phyloP scores from a whole-genome alignment of 2,113 vertebrate genomes.

The Herpetotheres cachinnans region DNA sequence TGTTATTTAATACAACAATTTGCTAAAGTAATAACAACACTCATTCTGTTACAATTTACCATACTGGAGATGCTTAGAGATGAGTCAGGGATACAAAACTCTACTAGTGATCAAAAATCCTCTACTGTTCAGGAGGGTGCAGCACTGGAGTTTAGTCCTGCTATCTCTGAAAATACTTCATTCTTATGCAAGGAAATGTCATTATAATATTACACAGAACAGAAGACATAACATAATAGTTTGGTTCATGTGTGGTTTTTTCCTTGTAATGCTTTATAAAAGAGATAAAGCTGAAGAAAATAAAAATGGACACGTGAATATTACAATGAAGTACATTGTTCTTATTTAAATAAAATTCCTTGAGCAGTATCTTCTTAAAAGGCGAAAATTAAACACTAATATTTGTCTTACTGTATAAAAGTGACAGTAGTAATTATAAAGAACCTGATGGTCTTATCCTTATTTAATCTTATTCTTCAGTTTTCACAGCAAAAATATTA shows the following conservation, averaged over 20 bases:
- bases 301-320: background rate
- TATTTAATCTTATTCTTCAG: background rate
- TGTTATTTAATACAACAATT: background rate
- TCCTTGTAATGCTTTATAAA: background rate
- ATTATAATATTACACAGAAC: background rate
- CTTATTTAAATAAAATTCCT: conserved; percentile 34
- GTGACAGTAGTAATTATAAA: background rate
- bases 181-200: background rate
- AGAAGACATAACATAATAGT: background rate
- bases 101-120: background rate
- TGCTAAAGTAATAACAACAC: background rate
- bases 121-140: background rate
- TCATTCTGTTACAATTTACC: background rate
- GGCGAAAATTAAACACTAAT: background rate
- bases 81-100: background rate
- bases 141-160: background rate
- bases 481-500: conserved; percentile 53
- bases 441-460: background rate
- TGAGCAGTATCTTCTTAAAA: conserved; percentile 25
- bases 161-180: background rate
- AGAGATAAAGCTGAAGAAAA: conserved; percentile 16
- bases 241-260: background rate
- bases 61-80: background rate
- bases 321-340: background rate
- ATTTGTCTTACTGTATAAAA: conserved; percentile 52